Percentiles rank a stretch among this genome's conserved stretches.
These are phyloP conservation scores for Chunga burmeisteri DNA, from an alignment of 2,113 vertebrate species.

Conservation along the genomic window DNA sequence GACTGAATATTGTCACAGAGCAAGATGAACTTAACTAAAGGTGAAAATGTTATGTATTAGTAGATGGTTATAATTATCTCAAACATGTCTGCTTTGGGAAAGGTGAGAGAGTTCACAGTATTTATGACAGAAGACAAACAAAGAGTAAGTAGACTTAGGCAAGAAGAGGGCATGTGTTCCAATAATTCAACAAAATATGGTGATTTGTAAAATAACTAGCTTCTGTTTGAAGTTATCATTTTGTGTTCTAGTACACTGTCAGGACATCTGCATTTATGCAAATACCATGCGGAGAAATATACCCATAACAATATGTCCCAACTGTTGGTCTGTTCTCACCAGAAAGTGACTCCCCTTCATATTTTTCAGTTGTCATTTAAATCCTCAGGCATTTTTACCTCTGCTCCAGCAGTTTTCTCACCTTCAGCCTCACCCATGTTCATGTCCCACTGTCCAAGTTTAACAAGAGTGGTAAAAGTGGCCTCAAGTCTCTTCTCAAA, in stretches of 20 bases:
- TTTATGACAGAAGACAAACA: background rate
- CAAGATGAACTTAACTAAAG: background rate
- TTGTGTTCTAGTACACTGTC: background rate
- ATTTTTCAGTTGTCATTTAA: background rate
- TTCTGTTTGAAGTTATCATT: background rate
- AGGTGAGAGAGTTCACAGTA: background rate
- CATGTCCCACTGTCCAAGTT: background rate
- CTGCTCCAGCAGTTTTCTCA: background rate
- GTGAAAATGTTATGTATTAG: background rate
- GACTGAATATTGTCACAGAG: background rate
- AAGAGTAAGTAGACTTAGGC: background rate
- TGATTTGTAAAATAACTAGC: background rate
- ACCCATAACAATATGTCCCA: background rate
- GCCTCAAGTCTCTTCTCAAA: background rate
- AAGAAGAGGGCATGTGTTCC: background rate
- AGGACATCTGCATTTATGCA: background rate
- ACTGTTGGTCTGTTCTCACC: background rate
- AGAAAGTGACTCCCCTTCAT: background rate
- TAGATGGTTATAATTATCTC: background rate
- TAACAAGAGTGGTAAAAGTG: background rate
- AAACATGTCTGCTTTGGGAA: background rate
- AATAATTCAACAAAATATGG: background rate
- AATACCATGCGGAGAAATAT: background rate
- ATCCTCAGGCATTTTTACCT: background rate
- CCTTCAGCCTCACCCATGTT: background rate